Percentiles rank a stretch among this genome's conserved stretches.
Evolutionary conservation across 1,140 invertebrate species (phyloP).

Genomic region (Cotesia vestalis): DNA sequence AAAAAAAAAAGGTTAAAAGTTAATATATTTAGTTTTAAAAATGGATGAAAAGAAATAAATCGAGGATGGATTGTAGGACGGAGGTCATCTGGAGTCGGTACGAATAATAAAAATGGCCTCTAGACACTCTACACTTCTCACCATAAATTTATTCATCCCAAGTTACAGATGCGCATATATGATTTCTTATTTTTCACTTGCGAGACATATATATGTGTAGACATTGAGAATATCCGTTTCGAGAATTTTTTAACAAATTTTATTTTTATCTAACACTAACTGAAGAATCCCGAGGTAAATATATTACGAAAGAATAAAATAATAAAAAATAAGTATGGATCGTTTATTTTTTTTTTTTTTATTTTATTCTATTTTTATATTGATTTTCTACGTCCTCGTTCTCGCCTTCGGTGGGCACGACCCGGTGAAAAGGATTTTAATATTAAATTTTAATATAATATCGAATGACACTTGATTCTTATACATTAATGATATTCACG

Average conservation of each 20-base stretch:
- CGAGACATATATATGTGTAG: not conserved
- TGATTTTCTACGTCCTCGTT: not conserved
- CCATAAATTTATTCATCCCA: slow-evolving; percentile 35
- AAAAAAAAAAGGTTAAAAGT: too few species aligned
- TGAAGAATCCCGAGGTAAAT: too few species aligned
- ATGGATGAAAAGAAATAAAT: too few species aligned
- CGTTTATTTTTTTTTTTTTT: not conserved
- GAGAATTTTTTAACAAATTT: slow-evolving; percentile 3
- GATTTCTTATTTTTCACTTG: slow-evolving; percentile 30
- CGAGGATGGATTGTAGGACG: too few species aligned
- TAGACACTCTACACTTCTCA: slow-evolving; percentile 24
- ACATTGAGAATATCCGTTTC: not conserved
- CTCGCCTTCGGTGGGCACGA: not conserved
- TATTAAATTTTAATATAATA: slow-evolving; percentile 10
- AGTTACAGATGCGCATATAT: slow-evolving; percentile 44
- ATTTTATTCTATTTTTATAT: slow-evolving; percentile 19
- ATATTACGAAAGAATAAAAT: too few species aligned
- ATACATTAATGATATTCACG: slow-evolving; percentile 30
- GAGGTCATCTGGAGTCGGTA: not conserved
- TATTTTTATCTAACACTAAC: not conserved
- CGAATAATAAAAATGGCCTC: slow-evolving; percentile 23
- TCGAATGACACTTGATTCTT: slow-evolving; percentile 13
- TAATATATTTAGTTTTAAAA: too few species aligned
- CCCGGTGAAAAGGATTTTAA: too few species aligned
- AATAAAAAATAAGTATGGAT: too few species aligned